A percentile compares a stretch with the other conserved stretches of the same genome.
Conservation (phyloP, 2,888 invertebrate species). For the Octonoba sinensis region DNA sequence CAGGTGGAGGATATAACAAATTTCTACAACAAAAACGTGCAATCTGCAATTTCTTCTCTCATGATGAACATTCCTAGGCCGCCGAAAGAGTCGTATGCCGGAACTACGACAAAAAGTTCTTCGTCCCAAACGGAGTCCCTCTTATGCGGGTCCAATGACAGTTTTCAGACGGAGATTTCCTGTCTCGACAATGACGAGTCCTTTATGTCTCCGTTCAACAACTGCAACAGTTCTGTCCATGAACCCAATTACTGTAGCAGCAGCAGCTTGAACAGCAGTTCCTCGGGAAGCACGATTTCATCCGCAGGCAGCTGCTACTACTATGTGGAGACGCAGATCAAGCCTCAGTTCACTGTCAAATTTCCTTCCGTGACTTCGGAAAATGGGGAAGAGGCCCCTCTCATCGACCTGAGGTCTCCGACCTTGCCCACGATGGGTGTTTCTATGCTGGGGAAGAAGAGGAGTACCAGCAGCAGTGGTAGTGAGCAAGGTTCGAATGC, state of each 20-base stretch:
- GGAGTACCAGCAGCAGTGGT: conserved; percentile 64
- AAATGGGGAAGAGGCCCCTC: conserved; percentile 38
- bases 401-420: conserved; percentile 57
- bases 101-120: conserved; percentile 30
- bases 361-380: conserved; percentile 51
- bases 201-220: conserved; percentile 26
- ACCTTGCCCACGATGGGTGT: conserved; percentile 70
- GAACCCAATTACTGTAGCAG: conserved; percentile 49
- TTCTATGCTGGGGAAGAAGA: conserved; percentile 71
- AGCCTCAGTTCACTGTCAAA: conserved; percentile 53
- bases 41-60: conserved; percentile 52
- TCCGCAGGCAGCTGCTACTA: conserved; percentile 60
- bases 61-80: conserved; percentile 60
- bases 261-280: conserved; percentile 57
- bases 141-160: conserved; percentile 27
- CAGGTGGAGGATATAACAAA: conserved; percentile 26
- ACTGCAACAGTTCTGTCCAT: conserved; percentile 35
- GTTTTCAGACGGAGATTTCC: conserved; percentile 28
- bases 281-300: conserved; percentile 58
- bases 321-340: conserved; percentile 59
- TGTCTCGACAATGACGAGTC: conserved; percentile 43
- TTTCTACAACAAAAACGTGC: conserved; percentile 44
- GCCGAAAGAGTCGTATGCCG: conserved; percentile 31
- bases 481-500: conserved; percentile 60
- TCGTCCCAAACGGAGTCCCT: conserved; percentile 52